Percentiles rank a stretch among this genome's conserved stretches.
These are phyloP conservation scores for Protonibea diacanthus DNA, from an alignment of 2,797 vertebrate genomes.

Conservation along the genomic window DNA sequence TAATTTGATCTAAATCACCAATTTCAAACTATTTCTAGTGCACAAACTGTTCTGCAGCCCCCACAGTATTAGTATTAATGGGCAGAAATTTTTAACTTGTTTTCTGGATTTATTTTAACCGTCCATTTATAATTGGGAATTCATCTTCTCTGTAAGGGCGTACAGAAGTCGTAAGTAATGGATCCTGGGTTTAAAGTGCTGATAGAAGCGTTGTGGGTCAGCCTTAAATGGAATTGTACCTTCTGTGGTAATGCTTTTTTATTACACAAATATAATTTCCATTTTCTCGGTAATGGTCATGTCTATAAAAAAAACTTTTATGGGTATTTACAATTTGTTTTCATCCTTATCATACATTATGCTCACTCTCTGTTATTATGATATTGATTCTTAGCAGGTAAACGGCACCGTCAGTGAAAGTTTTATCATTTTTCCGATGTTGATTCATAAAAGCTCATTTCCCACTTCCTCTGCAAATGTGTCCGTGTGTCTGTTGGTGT, in stretches of 20 bases:
- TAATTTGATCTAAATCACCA: slow-evolving; percentile 40
- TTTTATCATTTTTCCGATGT: slow-evolving; percentile 82
- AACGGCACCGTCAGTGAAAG: slow-evolving; percentile 74
- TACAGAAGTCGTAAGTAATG: slow-evolving; percentile 68
- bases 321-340: slow-evolving; percentile 82
- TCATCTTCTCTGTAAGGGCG: slow-evolving; percentile 49
- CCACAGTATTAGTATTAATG: slow-evolving; percentile 9
- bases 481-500: slow-evolving; percentile 31
- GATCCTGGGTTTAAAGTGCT: slow-evolving; percentile 67
- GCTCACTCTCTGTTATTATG: slow-evolving; percentile 74
- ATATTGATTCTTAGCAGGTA: slow-evolving; percentile 83
- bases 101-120: slow-evolving; percentile 47
- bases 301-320: slow-evolving; percentile 79
- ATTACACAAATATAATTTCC: slow-evolving; percentile 82
- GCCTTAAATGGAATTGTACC: slow-evolving; percentile 73
- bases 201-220: slow-evolving; percentile 68
- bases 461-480: slow-evolving; percentile 64
- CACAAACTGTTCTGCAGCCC: slow-evolving; percentile 4
- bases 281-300: slow-evolving; percentile 81
- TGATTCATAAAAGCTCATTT: slow-evolving; percentile 77
- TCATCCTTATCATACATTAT: slow-evolving; percentile 78
- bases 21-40: not conserved
- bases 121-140: slow-evolving; percentile 51
- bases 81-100: slow-evolving; percentile 26
- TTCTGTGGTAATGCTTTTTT: slow-evolving; percentile 79